Conservation (phyloP, 2,888 invertebrate genomes). For the Sinelater perroti region DNA sequence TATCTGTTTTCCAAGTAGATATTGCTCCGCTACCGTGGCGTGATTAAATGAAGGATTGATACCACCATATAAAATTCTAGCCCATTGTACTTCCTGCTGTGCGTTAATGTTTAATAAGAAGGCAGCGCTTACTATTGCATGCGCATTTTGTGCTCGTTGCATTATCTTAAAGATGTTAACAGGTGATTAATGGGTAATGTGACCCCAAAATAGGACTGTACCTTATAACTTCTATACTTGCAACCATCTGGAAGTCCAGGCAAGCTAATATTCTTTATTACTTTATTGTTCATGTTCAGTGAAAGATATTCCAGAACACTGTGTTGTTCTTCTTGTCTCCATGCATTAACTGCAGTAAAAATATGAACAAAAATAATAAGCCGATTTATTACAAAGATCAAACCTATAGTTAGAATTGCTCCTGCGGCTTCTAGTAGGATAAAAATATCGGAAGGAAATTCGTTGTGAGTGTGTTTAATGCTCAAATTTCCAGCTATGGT, state of each 20-base stretch:
- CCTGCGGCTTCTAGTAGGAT: slow-evolving; percentile 69
- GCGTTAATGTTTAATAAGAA: slow-evolving; percentile 70
- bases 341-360: background rate
- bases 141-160: slow-evolving; percentile 76
- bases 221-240: slow-evolving; percentile 54
- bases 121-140: slow-evolving; percentile 79
- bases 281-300: slow-evolving; percentile 60
- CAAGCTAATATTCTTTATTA: slow-evolving; percentile 62
- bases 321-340: background rate
- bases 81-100: slow-evolving; percentile 59
- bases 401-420: slow-evolving; percentile 60
- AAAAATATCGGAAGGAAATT: slow-evolving; percentile 80
- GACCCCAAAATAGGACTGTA: slow-evolving; percentile 47
- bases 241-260: slow-evolving; percentile 60
- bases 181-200: too few relatives aligned
- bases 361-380: background rate
- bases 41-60: slow-evolving; percentile 65
- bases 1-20: slow-evolving; percentile 58
- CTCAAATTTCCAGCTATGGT: slow-evolving; percentile 77
- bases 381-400: background rate
- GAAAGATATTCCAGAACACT: slow-evolving; percentile 56
- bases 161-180: slow-evolving; percentile 69
- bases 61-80: slow-evolving; percentile 73
- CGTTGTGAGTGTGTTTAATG: slow-evolving; percentile 72
- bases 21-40: slow-evolving; percentile 63